Evolutionary conservation across 2,888 invertebrate species (phyloP), one percentile per base, ranked within the genome.

Genomic region (Ischnura elegans): DNA sequence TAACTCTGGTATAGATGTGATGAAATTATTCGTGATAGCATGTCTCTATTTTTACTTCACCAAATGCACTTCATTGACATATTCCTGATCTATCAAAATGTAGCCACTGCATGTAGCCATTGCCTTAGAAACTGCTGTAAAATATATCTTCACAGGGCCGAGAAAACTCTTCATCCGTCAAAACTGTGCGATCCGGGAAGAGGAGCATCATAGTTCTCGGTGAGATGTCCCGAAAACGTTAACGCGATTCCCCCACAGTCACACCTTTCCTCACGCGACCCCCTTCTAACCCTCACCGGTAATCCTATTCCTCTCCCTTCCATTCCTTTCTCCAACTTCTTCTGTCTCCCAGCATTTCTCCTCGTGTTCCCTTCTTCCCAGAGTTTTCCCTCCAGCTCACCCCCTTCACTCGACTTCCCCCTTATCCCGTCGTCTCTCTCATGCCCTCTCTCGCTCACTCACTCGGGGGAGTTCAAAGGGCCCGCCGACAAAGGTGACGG

Each of bases 401-500:
- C 61, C 25, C 61, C 5, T 16, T 3, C 87, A 29, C 16, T 43
- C 90, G 2, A 8, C 47, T 13, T 29, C 29, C 51, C 21, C 42
- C 21, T 25, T 45, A 42, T 25, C 87, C 51, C 51, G 29, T 29
- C 43, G 16, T 46, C 46, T 29, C 10, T 46, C 21, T 42, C n/a
- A n/a, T n/a, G n/a, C n/a, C n/a, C 87, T 21, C 55, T 47, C 55
- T 13, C 86, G 8, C 86, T 86, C 43, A 45, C 86, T 55, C 87
- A 42, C 76, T 76, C 76, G 36, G 36, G 36, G 36, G 87, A 45
- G 61, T 90, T 90, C 90, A 90, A 90, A 90, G 90, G 25, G 8
- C 21, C 19, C 21, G 90, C 90, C 90, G 90, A 90, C 90, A 90
- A 90, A 90, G 66, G 86, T 46, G 86, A n/a, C 86, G 86, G 46